phyloP scores from a whole-genome alignment of 1,140 invertebrate species.

The Babylonia areolata region DNA sequence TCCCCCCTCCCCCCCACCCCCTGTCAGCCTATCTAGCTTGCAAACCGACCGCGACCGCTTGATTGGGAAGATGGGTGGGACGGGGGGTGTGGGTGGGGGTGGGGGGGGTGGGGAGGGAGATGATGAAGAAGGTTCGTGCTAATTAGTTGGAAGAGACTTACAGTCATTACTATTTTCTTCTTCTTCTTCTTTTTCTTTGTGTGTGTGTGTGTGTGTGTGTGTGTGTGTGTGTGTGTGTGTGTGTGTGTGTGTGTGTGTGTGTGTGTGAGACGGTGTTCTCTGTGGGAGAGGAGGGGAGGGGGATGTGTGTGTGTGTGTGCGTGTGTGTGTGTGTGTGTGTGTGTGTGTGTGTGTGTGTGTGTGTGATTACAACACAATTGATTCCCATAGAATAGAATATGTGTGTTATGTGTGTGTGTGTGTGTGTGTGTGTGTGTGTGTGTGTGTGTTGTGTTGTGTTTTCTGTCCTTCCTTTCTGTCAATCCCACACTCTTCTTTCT shows the following conservation, averaged over 20 bases:
- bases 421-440: slow-evolving; percentile 25
- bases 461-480: neutral
- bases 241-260: neutral
- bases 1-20: no score
- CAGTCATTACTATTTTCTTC: no score
- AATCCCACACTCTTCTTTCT: neutral
- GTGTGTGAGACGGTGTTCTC: neutral
- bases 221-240: neutral
- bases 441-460: neutral
- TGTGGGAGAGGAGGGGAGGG: no score
- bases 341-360: slow-evolving; percentile 22
- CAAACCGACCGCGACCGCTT: no score
- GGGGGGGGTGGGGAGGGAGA: no score
- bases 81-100: no score
- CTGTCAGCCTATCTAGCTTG: no score
- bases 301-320: slow-evolving; percentile 18
- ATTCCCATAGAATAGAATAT: no score
- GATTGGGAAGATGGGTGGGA: no score
- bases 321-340: slow-evolving; percentile 25
- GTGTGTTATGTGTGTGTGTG: neutral
- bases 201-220: neutral
- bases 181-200: neutral
- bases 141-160: no score
- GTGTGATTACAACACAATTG: no score
- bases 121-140: no score